A percentile compares a stretch with the other conserved stretches of the same genome.
Evolutionary conservation across 2,888 invertebrate species (phyloP).

Genomic region (Drosophila monieri): DNA sequence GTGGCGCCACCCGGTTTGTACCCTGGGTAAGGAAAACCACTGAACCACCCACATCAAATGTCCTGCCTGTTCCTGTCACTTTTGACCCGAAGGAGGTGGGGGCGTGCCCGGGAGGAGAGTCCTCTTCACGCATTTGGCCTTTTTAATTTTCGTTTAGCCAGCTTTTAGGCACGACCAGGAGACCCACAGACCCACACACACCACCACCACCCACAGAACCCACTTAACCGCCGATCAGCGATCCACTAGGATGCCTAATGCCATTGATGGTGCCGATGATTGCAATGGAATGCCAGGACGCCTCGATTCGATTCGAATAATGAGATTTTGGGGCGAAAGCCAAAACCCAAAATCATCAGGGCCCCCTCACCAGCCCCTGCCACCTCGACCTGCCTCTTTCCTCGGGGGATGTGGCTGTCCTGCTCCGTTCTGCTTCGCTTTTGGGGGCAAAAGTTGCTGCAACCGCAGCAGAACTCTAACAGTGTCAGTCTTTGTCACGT

Average conservation of each 20-base stretch:
- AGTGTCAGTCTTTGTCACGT: conserved; percentile 44
- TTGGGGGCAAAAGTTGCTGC: conserved; percentile 32
- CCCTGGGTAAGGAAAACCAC: background rate
- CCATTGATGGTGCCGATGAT: conserved; percentile 45
- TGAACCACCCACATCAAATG: conserved; percentile 10
- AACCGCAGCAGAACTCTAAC: conserved; percentile 39
- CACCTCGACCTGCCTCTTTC: too few species aligned
- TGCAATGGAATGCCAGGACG: conserved; percentile 29
- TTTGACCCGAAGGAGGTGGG: background rate
- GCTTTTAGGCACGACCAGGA: conserved; percentile 32
- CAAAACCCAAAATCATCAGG: conserved; percentile 35
- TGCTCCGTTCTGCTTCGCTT: background rate
- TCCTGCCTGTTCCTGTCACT: background rate
- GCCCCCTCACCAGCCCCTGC: background rate
- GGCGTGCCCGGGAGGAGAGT: background rate
- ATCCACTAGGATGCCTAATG: conserved; percentile 43
- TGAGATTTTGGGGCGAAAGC: conserved; percentile 33
- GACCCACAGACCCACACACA: background rate
- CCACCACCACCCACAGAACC: background rate
- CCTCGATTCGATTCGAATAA: conserved; percentile 40
- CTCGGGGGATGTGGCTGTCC: too few species aligned
- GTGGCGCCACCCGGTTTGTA: conserved; percentile 13
- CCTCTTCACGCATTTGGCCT: conserved; percentile 25
- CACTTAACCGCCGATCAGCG: conserved; percentile 40
- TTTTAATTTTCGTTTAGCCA: conserved; percentile 56